Evolutionary conservation across 2,797 vertebrate genomes (phyloP).

Genomic region (Dermochelys coriacea): DNA sequence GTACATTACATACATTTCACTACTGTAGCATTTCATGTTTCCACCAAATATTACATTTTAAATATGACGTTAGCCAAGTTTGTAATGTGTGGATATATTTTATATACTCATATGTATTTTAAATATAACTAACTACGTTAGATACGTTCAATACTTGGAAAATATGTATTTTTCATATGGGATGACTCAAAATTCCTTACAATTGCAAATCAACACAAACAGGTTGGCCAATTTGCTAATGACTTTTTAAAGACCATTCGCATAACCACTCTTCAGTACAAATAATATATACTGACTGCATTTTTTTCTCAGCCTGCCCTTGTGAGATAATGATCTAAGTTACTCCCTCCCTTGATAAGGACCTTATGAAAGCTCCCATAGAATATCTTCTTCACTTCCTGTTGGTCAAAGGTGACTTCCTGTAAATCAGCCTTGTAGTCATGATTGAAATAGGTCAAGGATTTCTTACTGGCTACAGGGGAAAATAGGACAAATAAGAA

Average conservation of each 20-base stretch:
- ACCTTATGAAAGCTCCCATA: constrained; percentile 98
- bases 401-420: constrained; percentile 91
- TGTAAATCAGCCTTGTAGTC: constrained; percentile 91
- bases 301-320: background rate
- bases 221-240: background rate
- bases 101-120: background rate
- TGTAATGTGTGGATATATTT: background rate
- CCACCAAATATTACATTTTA: background rate
- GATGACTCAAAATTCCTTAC: background rate
- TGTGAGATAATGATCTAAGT: background rate
- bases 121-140: background rate
- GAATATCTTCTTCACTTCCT: constrained; percentile 91
- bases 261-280: background rate
- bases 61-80: background rate
- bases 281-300: background rate
- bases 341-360: constrained; percentile 37
- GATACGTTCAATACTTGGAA: background rate
- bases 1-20: background rate
- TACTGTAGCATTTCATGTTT: background rate
- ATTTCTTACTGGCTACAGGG: constrained; percentile 86
- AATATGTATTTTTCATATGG: background rate
- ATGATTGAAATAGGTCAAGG: constrained; percentile 93
- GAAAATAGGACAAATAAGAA: constrained; percentile 1
- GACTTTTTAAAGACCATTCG: background rate
- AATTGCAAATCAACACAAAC: background rate